Base-by-base conservation (phyloP, 2,888 invertebrate genomes). In the Scotopteryx bipunctaria region DNA sequence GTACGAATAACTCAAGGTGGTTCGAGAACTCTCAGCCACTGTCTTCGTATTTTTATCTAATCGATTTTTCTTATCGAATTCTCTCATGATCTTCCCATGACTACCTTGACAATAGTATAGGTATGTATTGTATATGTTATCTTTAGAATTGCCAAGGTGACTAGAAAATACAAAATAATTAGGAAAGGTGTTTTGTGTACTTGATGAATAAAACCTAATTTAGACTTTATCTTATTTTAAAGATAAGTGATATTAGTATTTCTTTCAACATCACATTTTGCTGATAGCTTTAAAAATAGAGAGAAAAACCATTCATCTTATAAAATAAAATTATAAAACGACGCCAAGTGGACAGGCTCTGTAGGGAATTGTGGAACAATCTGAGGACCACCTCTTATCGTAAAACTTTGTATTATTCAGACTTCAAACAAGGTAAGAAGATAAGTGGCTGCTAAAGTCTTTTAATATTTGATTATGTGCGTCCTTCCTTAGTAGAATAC, bases 391-490 rank as follows among this genome's bases (percentile, higher is more conserved):
- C 59, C 38, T 67, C 53, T 68, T 67, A 66, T 67, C 63, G 61
- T 43, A 43, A 64, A 71, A 73, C 63, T 73, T 70, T 64, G 59
- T 61, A 47, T 47, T 5, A 51, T 59, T 46, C 54, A 58, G 55
- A 40, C 55, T 53, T 51, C 46, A 43, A 57, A 61, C 61, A 59
- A 52, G 54, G 59, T 64, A 66, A 67, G 66, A 59, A 63, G 63
- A 64, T 69, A 69, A 73, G 68, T 69, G 66, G 57, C 62, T 66
- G 59, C 69, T 72, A 69, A 65, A 60, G 67, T 66, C 69, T 64
- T 57, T 72, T 72, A 70, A 71, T 69, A 66, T 66, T 69, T 61
- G 50, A 69, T 67, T 63, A 63, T 57, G 46, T 55, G 48, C 58
- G 61, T 63, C 55, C 43, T 59, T 53, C n/a, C n/a, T n/a, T n/a